Base-by-base conservation (phyloP, 2,888 invertebrate genomes). In the Ophion obscuratus region DNA sequence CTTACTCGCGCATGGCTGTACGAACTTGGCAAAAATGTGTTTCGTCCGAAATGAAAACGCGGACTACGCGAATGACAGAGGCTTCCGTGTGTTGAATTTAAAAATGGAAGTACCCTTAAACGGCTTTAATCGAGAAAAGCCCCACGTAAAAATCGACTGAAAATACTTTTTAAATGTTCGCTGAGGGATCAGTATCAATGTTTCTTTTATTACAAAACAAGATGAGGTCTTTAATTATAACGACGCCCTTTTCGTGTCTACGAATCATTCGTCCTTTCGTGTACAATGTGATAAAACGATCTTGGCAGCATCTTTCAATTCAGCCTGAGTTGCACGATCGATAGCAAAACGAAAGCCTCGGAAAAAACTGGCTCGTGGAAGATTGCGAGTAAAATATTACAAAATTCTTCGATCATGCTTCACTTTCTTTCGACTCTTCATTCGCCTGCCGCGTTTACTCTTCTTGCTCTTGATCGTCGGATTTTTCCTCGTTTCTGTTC, bases 401-500 rank as follows among this genome's bases (percentile, higher is more conserved):
- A 86, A 84, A 86, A 82, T 87, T 88, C 85, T 81, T 86, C 62
- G 73, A 62, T 78, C 64, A 71, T 87, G 84, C 87, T 85, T 86
- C 86, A 61, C 44, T 66, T 36, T 79, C 61, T 73, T 79, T 57
- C 36, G 20, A 6, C 53, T 40, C 14, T 73, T 57, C 57, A 31
- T 64, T 24, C 20, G 20, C 1, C 57, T 0, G 36, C 87, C 87
- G 81, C 88, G n/a, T 6, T 88, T 93, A 94, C 90, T 94, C 93
- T 88, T 94, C 93, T 87, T 93, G 91, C 86, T 94, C 93, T 89
- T 93, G 91, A 81, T 93, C 92, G 61, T 93, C 92, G 53, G 92
- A 92, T 88, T 93, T 92, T 78, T 93, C 93, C 83, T 93, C 91
- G 86, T 91, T 89, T 84, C 93, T 92, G 87, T 95, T 94, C 81